Evolutionary conservation across 2,797 vertebrate genomes (phyloP).

Genomic region (Choloepus didactylus): DNA sequence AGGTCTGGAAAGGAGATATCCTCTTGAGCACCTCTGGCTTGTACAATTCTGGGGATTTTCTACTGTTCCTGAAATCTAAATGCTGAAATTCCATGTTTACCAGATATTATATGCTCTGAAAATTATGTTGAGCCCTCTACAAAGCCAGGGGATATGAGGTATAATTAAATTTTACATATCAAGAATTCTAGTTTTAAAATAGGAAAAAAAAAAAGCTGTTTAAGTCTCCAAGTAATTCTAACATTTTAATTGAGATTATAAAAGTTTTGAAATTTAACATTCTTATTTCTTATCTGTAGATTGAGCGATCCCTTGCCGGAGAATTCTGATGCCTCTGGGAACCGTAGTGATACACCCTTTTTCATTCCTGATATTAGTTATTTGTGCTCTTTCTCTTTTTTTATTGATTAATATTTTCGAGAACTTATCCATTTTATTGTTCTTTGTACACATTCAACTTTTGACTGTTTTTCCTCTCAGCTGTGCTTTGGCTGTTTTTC

Average conservation of each 20-base stretch:
- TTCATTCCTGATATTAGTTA: background rate
- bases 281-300: background rate
- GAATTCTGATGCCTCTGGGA: background rate
- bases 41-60: background rate
- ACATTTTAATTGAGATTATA: background rate
- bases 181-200: background rate
- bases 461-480: background rate
- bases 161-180: background rate
- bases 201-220: background rate
- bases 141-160: background rate
- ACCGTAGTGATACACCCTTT: background rate
- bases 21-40: background rate
- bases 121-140: background rate
- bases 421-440: background rate
- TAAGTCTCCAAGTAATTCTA: slow-evolving; percentile 8
- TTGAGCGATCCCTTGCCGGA: background rate
- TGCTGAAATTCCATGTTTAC: background rate
- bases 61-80: background rate
- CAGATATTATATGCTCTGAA: background rate
- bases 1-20: background rate
- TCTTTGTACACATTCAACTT: background rate
- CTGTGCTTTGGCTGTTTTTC: background rate
- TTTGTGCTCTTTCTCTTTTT: background rate
- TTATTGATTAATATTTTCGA: background rate
- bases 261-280: background rate